Evolutionary conservation across 2,888 invertebrate genomes (phyloP), one percentile per base, ranked within the genome.

Genomic region (Cheilosia vernalis): DNA sequence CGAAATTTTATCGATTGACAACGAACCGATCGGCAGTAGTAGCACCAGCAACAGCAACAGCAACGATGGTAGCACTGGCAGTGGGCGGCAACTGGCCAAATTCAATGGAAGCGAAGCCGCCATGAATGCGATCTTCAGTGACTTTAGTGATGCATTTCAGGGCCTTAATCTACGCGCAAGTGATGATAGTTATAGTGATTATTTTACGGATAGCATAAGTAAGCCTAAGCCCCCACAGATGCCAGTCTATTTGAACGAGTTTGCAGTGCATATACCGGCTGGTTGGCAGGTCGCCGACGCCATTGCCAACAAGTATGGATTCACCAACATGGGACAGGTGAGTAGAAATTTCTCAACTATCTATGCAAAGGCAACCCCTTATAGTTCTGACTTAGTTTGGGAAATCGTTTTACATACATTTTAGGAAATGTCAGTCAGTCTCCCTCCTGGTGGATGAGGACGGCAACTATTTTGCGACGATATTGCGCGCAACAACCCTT

Each of bases 241-340:
- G 88, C 91, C 91, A 51, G 93, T 96, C 89, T 97, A 95, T 92
- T 94, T 95, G 92, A 96, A 97, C 92, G 95, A 97, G 91, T 97
- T 97, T 90, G 98, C 98, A 61, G 96, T 98, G 60, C 95, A 96
- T 91, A 95, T 98, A 90, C 96, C 96, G 24, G 95, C 94, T 53
- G 95, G 95, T 19, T 92, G 93, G 66, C 93, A 93, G n/a, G 94
- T 94, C 82, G 98, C 97, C 55, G 94, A 96, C 90, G 93, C 92
- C 85, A 94, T 98, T 88, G 98, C 98, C 61, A 92, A 92, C 87
- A 96, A 96, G 92, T 96, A 98, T 92, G 98, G 97, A 89, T 98
- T 96, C 93, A 93, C 93, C 90, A 97, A 98, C 92, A 93, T 95
- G 90, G 97, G 98, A 93, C 96, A 97, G 97, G 98, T 98, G 91